Conservation (phyloP, 2,888 invertebrate genomes). For the Pterostichus madidus region DNA sequence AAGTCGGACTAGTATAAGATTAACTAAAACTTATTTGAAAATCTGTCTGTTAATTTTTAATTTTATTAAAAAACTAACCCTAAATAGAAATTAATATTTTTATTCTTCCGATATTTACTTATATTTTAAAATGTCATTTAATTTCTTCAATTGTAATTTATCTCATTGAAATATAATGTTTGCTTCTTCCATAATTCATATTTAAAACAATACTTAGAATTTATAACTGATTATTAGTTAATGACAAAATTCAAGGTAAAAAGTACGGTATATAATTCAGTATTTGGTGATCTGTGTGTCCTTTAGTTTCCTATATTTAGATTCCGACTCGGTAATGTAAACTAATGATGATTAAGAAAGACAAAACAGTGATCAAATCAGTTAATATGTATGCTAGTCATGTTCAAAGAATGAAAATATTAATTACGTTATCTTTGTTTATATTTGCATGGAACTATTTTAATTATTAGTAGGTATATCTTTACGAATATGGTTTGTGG, state of each 20-base stretch:
- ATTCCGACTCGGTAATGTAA: background rate
- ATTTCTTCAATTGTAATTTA: too few species aligned
- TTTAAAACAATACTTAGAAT: slow-evolving; percentile 31
- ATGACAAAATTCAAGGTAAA: slow-evolving; percentile 43
- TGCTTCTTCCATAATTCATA: slow-evolving; percentile 11
- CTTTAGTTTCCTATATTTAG: slow-evolving; percentile 28
- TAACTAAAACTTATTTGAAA: too few species aligned
- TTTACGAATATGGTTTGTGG: background rate
- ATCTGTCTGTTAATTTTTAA: too few species aligned
- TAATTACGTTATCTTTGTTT: slow-evolving; percentile 1
- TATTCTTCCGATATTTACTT: too few species aligned
- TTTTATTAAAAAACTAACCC: too few species aligned
- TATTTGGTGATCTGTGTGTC: slow-evolving; percentile 45
- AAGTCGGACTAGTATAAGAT: too few species aligned
- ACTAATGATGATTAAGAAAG: slow-evolving; percentile 33
- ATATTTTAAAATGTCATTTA: too few species aligned
- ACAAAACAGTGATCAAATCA: slow-evolving; percentile 33
- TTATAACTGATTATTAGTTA: slow-evolving; percentile 22
- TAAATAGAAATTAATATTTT: too few species aligned
- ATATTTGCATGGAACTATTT: slow-evolving; percentile 2
- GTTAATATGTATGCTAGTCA: slow-evolving; percentile 35
- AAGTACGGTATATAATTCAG: slow-evolving; percentile 36
- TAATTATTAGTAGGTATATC: slow-evolving; percentile 9
- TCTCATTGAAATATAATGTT: background rate
- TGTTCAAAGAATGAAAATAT: slow-evolving; percentile 23